A percentile compares a stretch with the other conserved stretches of the same genome.
Conservation (phyloP, 2,888 invertebrate species). For the Anoncus sp. region DNA sequence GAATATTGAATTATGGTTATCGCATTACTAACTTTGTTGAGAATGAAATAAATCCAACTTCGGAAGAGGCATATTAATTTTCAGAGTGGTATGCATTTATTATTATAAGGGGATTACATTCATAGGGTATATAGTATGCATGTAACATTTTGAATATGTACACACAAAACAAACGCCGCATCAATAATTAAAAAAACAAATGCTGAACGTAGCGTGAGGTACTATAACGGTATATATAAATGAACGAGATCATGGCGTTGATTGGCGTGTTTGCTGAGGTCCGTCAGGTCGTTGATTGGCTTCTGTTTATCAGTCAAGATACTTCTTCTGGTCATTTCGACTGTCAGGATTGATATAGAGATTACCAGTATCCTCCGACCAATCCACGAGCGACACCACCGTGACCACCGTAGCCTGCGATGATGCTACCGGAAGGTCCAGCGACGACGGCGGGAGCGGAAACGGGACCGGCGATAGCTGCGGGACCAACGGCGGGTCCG, state of each 20-base stretch:
- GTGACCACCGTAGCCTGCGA: constrained; percentile 73
- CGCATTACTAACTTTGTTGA: not conserved
- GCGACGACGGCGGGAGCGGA: constrained; percentile 79
- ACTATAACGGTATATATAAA: constrained; percentile 75
- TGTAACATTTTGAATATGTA: constrained; percentile 72
- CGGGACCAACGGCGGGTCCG: constrained; percentile 77
- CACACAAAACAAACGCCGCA: constrained; percentile 67
- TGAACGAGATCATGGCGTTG: constrained; percentile 76
- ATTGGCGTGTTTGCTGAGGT: constrained; percentile 65
- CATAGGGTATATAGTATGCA: constrained; percentile 62
- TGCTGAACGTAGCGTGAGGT: constrained; percentile 71
- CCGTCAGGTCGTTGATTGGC: constrained; percentile 62
- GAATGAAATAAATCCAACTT: not conserved
- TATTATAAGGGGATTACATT: constrained; percentile 66
- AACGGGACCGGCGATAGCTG: constrained; percentile 77
- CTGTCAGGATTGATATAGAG: not conserved
- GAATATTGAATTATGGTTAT: not conserved
- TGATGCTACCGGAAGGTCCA: constrained; percentile 80
- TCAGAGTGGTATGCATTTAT: constrained; percentile 74
- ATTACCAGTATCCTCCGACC: constrained; percentile 74
- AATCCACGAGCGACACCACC: constrained; percentile 74
- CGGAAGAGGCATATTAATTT: constrained; percentile 28
- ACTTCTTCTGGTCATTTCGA: constrained; percentile 7
- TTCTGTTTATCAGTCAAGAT: constrained; percentile 53
- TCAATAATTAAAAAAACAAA: constrained; percentile 38